phyloP scores from a whole-genome alignment of 2,113 vertebrate species.

The Mixornis gularis region DNA sequence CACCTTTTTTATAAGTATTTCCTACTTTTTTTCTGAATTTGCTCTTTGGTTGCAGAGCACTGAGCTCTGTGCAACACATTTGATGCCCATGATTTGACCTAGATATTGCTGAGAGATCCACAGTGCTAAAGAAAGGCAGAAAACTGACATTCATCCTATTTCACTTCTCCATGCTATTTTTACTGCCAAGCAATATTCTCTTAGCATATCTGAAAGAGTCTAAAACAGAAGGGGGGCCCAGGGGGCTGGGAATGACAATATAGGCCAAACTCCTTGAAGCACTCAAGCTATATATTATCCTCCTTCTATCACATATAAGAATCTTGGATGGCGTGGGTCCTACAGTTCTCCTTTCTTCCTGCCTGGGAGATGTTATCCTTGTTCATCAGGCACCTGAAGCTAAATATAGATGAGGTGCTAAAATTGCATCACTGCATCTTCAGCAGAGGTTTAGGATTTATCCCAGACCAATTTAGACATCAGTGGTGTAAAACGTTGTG shows the following conservation, averaged over 20 bases:
- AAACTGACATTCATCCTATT: not conserved
- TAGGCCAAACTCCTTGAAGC: not conserved
- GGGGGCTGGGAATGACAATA: not conserved
- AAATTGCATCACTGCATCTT: not conserved
- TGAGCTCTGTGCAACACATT: not conserved
- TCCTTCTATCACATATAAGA: not conserved
- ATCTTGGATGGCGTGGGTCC: not conserved
- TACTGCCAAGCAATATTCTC: not conserved
- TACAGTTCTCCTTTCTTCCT: not conserved
- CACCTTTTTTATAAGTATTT: not conserved
- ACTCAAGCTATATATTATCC: not conserved
- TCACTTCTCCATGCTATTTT: not conserved
- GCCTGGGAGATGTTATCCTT: not conserved
- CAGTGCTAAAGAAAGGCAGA: not conserved
- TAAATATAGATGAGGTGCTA: not conserved
- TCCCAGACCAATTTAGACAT: not conserved
- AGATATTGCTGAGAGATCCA: not conserved
- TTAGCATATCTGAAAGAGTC: not conserved
- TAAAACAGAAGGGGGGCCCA: not conserved
- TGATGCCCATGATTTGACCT: not conserved
- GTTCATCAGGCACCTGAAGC: not conserved
- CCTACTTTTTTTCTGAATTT: not conserved
- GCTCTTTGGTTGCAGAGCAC: not conserved
- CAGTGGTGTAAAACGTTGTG: not conserved
- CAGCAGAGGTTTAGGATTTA: not conserved